Conservation (phyloP, 30 jellyfish, hydroid and myxozoan genomes). For the Aurelia coerulea region DNA sequence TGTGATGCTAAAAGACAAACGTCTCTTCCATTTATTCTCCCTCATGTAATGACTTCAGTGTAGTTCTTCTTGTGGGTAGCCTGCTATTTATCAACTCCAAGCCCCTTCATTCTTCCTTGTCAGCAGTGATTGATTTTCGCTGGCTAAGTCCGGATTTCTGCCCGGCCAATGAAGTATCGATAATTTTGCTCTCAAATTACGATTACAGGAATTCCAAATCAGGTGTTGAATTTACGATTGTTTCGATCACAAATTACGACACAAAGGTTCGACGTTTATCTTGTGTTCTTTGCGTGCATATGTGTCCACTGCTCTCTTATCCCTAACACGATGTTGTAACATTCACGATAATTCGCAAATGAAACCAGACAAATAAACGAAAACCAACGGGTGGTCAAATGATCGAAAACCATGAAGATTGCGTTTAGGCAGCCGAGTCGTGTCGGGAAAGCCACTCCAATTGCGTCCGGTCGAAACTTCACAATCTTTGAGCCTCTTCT, state of each 20-base stretch:
- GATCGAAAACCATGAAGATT: too few relatives aligned
- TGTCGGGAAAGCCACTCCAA: too few relatives aligned
- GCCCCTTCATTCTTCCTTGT: slow-evolving; percentile 48
- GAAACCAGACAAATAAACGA: too few relatives aligned
- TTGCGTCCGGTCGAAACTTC: too few relatives aligned
- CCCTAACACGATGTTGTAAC: too few relatives aligned
- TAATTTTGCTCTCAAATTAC: slow-evolving; percentile 51
- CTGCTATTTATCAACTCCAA: slow-evolving; percentile 61
- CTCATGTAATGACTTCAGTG: not conserved
- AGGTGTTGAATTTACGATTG: slow-evolving; percentile 41
- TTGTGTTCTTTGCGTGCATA: too few relatives aligned
- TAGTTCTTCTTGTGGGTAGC: slow-evolving; percentile 31
- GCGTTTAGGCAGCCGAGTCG: too few relatives aligned
- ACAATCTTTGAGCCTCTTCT: too few relatives aligned
- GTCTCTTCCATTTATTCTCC: slow-evolving; percentile 2
- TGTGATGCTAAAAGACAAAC: not conserved
- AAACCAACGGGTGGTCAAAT: too few relatives aligned
- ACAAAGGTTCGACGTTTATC: not conserved
- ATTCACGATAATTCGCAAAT: too few relatives aligned
- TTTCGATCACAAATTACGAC: slow-evolving; percentile 37
- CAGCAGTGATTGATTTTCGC: slow-evolving; percentile 67
- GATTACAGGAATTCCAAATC: slow-evolving; percentile 45
- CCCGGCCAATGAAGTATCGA: slow-evolving; percentile 35
- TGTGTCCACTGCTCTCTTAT: too few relatives aligned
- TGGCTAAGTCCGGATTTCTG: slow-evolving; percentile 66